A percentile compares a stretch with the other conserved stretches of the same genome.
Conservation (phyloP, 2,797 vertebrate genomes). For the Phoebastria nigripes region DNA sequence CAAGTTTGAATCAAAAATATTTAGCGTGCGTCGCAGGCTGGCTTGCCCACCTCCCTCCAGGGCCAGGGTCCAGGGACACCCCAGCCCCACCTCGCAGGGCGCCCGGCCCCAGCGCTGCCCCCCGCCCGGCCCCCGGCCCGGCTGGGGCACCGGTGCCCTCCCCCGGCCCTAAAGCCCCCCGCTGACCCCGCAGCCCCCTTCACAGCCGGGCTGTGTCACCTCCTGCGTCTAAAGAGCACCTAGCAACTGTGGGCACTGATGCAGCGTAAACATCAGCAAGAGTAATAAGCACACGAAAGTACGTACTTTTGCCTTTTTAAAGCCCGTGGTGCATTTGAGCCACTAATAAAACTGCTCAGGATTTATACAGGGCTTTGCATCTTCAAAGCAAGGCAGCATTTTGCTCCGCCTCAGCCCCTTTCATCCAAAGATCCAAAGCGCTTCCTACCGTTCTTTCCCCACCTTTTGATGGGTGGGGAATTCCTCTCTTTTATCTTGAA, state of each 20-base stretch:
- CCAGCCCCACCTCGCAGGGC: neutral
- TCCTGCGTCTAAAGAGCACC: rapidly evolving
- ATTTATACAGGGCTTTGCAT: neutral
- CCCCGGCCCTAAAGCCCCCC: neutral
- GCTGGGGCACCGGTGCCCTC: neutral
- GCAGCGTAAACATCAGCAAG: neutral
- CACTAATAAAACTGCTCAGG: neutral
- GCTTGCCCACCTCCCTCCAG: neutral
- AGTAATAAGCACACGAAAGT: neutral
- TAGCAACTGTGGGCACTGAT: neutral
- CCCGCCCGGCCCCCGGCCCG: no score
- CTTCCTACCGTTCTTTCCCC: neutral
- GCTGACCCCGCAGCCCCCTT: neutral
- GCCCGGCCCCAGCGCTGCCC: neutral
- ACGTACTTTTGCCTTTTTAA: neutral
- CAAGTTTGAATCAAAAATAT: neutral
- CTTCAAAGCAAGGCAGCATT: neutral
- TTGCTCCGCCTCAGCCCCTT: neutral
- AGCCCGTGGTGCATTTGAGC: rapidly evolving
- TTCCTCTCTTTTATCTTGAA: neutral
- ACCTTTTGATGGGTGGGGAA: neutral
- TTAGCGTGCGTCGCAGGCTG: rapidly evolving
- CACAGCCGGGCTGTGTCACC: neutral
- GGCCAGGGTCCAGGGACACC: neutral
- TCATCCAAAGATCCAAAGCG: neutral